Percentiles rank a stretch among this genome's conserved stretches.
These are phyloP conservation scores for Idaea straminata DNA, from an alignment of 2,888 invertebrate species.

Conservation along the genomic window DNA sequence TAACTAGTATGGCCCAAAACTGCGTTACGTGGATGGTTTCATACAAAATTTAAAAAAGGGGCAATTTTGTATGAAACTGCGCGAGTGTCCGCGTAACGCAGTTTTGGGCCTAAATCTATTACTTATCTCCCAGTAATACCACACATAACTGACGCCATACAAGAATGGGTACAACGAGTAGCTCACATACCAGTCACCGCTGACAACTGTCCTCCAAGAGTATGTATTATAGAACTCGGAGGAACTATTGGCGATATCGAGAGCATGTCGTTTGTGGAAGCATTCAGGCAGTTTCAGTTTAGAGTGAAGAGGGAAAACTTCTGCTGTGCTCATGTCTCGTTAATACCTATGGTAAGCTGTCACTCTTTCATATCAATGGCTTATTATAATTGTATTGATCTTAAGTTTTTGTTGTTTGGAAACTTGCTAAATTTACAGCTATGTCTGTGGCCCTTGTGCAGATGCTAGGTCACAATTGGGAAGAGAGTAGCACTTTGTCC, in stretches of 20 bases:
- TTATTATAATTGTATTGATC: not conserved
- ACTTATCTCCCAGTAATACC: slow-evolving; percentile 88
- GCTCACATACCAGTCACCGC: slow-evolving; percentile 92
- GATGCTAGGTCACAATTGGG: too few species aligned
- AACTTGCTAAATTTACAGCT: too few species aligned
- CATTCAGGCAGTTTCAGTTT: slow-evolving; percentile 98
- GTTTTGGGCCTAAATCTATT: not conserved
- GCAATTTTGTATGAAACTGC: too few species aligned
- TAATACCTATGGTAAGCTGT: slow-evolving; percentile 90
- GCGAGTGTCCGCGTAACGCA: too few species aligned
- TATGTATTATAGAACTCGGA: slow-evolving; percentile 95
- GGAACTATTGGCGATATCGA: slow-evolving; percentile 99
- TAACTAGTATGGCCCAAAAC: too few species aligned
- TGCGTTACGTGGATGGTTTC: too few species aligned
- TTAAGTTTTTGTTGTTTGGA: not conserved
- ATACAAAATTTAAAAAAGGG: too few species aligned
- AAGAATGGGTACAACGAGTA: slow-evolving; percentile 98
- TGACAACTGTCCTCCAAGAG: slow-evolving; percentile 83
- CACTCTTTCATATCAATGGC: too few species aligned
- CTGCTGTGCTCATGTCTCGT: slow-evolving; percentile 97
- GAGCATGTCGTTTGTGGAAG: slow-evolving; percentile 99
- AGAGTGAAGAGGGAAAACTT: slow-evolving; percentile 96
- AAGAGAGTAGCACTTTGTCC: too few species aligned
- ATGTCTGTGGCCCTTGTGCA: too few species aligned
- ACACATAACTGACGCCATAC: slow-evolving; percentile 98